A percentile compares a stretch with the other conserved stretches of the same genome.
These are phyloP conservation scores for Ailurus styani DNA, from an alignment of 2,113 vertebrate species.

Conservation along the genomic window DNA sequence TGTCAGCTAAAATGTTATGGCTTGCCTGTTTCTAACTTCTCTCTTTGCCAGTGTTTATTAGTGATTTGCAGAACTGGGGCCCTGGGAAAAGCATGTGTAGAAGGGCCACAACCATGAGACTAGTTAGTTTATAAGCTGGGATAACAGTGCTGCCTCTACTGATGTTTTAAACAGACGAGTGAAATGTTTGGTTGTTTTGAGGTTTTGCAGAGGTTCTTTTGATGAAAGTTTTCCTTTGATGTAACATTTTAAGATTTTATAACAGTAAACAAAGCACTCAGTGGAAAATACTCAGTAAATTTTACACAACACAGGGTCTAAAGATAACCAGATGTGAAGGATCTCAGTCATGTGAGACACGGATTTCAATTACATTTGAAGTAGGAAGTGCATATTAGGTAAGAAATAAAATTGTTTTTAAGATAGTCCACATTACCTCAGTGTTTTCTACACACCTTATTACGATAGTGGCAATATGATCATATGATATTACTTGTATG, in stretches of 20 bases:
- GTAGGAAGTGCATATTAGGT: not conserved
- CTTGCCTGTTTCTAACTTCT: slow-evolving; percentile 15
- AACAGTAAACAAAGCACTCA: slow-evolving; percentile 55
- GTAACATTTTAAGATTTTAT: slow-evolving; percentile 39
- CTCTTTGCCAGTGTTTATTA: slow-evolving; percentile 34
- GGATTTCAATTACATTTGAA: not conserved
- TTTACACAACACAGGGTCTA: not conserved
- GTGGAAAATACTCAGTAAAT: slow-evolving; percentile 41
- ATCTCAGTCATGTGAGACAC: not conserved
- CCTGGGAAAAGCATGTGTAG: not conserved
- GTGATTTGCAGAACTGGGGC: slow-evolving; percentile 39
- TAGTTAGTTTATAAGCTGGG: not conserved
- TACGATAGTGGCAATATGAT: not conserved
- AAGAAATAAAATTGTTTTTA: not conserved
- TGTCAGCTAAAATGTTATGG: slow-evolving; percentile 38
- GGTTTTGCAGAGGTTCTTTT: slow-evolving; percentile 24
- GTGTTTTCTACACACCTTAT: not conserved
- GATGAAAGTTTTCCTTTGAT: slow-evolving; percentile 41
- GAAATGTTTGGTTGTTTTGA: not conserved
- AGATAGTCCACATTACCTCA: not conserved
- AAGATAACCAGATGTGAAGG: slow-evolving; percentile 21
- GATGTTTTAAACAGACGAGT: slow-evolving; percentile 35
- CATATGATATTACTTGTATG: not conserved
- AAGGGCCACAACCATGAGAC: not conserved
- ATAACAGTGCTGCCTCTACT: slow-evolving; percentile 7